Base-by-base conservation (phyloP, 1,140 invertebrate genomes). In the Episyrphus balteatus region DNA sequence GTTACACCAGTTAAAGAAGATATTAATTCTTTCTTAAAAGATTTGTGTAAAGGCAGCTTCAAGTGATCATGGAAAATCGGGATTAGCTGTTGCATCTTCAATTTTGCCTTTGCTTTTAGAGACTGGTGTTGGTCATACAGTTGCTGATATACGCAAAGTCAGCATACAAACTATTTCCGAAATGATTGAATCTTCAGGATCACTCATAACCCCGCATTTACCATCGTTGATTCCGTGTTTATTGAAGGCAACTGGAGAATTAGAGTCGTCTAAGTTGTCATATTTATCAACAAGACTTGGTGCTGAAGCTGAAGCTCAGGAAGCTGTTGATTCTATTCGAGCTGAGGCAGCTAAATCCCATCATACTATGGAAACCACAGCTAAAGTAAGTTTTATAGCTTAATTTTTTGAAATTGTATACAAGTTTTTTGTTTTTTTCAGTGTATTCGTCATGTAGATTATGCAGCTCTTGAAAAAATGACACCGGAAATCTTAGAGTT, bases 331-430 rank as follows among this genome's bases (percentile, higher is more conserved):
- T 63, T 80, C 75, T 54, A 75, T 83, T 30, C 72, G 88, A 42
- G 83, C 88, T 26, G 80, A 78, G 48, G 80, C 81, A 14, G 86
- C 86, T 0, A 86, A 85, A 57, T 80, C 78, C 21, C 87, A 92
- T 60, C 85, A 90, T 47, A 89, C 89, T 53, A 90, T 86, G 52
- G 87, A 92, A 59, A 90, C 88, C 2, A 80, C 94, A 18, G 81
- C 86, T 33, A 84, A 84, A 71, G 84, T 85, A 69, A 55, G 58
- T 55, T 26, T 26, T 8, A 26, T 3, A 26, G 8, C 14, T 8
- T 5, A 9, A 31, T 3, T 32, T 12, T 43, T 43, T 11, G 6
- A 43, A 30, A 7, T 14, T 17, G 39, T 19, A 7, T 12, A 2
- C 17, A 14, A 2, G 6, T 32, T 15, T 42, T 38, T 3, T 10